Base-by-base conservation (phyloP, 2,797 vertebrate species). In the Poeciliopsis infans region DNA sequence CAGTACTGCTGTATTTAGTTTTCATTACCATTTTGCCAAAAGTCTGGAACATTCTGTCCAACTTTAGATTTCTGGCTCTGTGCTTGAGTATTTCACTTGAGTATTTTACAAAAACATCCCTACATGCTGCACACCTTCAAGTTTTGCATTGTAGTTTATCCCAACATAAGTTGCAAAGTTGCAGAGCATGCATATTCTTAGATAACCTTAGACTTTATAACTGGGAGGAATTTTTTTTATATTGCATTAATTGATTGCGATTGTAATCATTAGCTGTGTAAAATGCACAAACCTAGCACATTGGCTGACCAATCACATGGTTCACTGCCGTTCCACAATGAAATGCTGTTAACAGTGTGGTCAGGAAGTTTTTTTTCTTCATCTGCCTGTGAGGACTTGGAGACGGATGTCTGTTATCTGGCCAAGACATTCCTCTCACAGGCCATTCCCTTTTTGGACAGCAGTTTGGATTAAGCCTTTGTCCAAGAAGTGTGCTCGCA, bases 231-330 rank as follows among this genome's bases (percentile, higher is more conserved):
- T 20, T 33, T 59, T 59, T 31, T 61, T n/a, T 69, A 46, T 79
- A 71, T 57, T 71, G 75, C 75, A 76, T 57, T 73, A 87, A 89
- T 86, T 91, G 86, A 92, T 90, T 89, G 78, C 0, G 81, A 88
- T 88, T 84, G 86, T 74, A 81, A 92, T 88, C 87, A 89, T 82
- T 85, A 83, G 85, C 79, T 74, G 61, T 82, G 85, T 78, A 66
- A 88, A 89, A 80, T 83, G 76, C 81, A 76, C 77, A 76, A 61
- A 41, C 72, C 43, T 74, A 73, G 66, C 49, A 25, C 81, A 47
- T 18, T 43, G 76, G 80, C 82, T 90, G 93, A 90, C 88, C 91
- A 92, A 92, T 93, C 87, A 90, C 81, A 93, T 89, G 92, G 86
- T 92, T 92, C 86, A 88, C 88, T 89, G 88, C 72, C 15, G 74